Percentiles rank a stretch among this genome's conserved stretches.
These are phyloP conservation scores for Piscicola geometra DNA, from an alignment of 2,888 invertebrate genomes.

Conservation along the genomic window DNA sequence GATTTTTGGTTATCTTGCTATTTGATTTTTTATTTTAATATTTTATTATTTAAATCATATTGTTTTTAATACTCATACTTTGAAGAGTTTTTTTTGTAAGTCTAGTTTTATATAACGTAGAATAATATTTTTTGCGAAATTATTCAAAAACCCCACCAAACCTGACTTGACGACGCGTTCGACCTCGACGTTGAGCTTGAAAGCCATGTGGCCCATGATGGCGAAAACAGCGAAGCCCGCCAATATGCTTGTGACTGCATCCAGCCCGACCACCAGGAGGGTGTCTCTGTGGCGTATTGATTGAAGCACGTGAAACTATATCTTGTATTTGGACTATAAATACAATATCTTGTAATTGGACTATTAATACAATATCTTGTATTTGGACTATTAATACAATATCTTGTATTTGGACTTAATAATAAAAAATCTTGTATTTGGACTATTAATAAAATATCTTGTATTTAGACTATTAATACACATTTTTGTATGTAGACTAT, in stretches of 20 bases:
- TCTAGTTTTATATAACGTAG: too few species aligned
- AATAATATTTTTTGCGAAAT: too few species aligned
- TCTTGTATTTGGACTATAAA: too few species aligned
- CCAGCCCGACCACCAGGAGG: slow-evolving; percentile 63
- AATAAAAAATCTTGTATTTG: background rate
- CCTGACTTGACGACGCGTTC: slow-evolving; percentile 53
- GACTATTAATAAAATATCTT: background rate
- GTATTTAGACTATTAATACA: too few species aligned
- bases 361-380: too few species aligned
- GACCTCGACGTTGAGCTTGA: slow-evolving; percentile 42
- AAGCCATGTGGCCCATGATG: slow-evolving; percentile 59
- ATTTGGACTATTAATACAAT: too few species aligned
- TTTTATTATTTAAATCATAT: background rate
- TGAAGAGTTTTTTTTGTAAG: background rate
- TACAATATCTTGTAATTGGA: too few species aligned
- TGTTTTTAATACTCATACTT: background rate
- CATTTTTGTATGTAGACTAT: too few species aligned
- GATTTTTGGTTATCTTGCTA: too few species aligned
- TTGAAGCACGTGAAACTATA: too few species aligned
- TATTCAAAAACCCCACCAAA: too few species aligned
- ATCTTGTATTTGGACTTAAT: too few species aligned
- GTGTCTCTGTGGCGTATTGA: slow-evolving; percentile 62
- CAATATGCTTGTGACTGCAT: slow-evolving; percentile 46
- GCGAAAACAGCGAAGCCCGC: slow-evolving; percentile 76
- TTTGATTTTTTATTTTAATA: background rate